Conservation (phyloP, 2,888 invertebrate species). For the Hydraecia micacea region DNA sequence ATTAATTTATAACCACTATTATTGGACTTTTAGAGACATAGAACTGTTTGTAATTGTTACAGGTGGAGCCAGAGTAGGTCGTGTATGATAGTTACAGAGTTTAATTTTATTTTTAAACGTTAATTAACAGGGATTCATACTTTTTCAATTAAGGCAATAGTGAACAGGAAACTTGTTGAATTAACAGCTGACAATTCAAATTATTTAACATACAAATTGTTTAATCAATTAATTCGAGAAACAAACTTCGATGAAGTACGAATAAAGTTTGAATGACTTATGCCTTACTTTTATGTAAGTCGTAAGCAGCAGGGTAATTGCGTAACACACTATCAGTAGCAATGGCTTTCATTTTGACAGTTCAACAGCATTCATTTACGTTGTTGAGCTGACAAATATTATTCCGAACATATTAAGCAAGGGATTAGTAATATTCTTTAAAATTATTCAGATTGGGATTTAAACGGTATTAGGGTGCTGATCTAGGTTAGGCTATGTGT, state of each 20-base stretch:
- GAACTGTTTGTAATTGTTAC: slow-evolving; percentile 11
- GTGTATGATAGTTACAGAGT: slow-evolving; percentile 1
- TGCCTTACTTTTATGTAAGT: too few species aligned
- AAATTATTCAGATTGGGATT: too few species aligned
- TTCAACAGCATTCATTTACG: too few species aligned
- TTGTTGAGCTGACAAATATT: too few species aligned
- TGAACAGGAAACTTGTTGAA: slow-evolving; percentile 13
- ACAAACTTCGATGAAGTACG: neutral
- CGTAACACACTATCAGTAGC: too few species aligned
- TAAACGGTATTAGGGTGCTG: too few species aligned
- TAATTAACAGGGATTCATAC: neutral
- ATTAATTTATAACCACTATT: slow-evolving; percentile 17
- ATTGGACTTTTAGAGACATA: neutral
- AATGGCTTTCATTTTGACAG: too few species aligned
- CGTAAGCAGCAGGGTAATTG: too few species aligned
- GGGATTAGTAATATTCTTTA: too few species aligned
- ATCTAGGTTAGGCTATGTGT: too few species aligned
- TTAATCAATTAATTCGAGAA: slow-evolving; percentile 3
- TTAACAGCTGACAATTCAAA: neutral
- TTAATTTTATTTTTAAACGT: neutral
- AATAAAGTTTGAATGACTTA: neutral
- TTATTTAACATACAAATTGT: neutral
- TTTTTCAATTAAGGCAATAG: neutral
- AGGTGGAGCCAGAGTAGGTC: neutral
- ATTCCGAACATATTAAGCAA: too few species aligned